Evolutionary conservation across 2,113 vertebrate genomes (phyloP).

Genomic region (Gavia stellata): DNA sequence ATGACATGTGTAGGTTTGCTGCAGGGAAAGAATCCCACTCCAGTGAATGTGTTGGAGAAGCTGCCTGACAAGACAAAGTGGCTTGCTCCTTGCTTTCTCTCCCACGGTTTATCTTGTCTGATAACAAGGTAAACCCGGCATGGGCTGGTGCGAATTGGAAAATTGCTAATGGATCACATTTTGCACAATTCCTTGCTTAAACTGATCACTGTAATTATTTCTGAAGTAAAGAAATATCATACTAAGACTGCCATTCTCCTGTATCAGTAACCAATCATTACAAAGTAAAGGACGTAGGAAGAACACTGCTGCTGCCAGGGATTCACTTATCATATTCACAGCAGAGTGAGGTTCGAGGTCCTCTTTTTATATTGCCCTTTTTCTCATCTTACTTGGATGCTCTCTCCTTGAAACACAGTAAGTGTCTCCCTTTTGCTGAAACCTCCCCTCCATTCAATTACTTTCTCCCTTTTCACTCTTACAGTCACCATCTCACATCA

Average conservation of each 20-base stretch:
- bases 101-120: neutral
- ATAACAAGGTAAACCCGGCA: neutral
- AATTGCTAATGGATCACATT: neutral
- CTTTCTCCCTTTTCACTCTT: neutral
- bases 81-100: neutral
- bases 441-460: too few relatives aligned
- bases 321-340: neutral
- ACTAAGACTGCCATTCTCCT: neutral
- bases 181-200: neutral
- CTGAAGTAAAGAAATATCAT: neutral
- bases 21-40: neutral
- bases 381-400: neutral
- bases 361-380: neutral
- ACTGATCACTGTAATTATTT: neutral
- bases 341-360: rapidly evolving
- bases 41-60: neutral
- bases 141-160: neutral
- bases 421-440: neutral
- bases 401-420: neutral
- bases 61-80: neutral
- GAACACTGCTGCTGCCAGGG: neutral
- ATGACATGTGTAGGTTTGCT: neutral
- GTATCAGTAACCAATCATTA: rapidly evolving
- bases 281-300: neutral
- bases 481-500: neutral